Base-by-base conservation (phyloP, 2,888 invertebrate genomes). In the Schrankia costaestrigalis region DNA sequence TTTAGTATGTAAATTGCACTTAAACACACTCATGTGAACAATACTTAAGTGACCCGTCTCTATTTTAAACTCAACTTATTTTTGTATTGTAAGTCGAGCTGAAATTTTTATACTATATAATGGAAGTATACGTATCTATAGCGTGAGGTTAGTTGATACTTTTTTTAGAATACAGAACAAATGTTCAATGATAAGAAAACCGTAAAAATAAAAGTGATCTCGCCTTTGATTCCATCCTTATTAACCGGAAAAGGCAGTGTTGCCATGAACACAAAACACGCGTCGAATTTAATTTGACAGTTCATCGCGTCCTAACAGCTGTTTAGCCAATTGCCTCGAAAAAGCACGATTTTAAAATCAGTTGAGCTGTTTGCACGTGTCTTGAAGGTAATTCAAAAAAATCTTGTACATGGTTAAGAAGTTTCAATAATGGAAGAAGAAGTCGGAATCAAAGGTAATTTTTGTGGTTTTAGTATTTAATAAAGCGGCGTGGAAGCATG, bases 281-380 rank as follows among this genome's bases (percentile, higher is more conserved):
- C 74, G 66, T 71, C 61, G 67, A 58, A 69, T 77, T 76, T 65
- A 58, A 72, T 71, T 72, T 83, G 84, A 84, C 83, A 79, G 69
- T 76, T 76, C 70, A 53, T 35, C 71, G 83, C 80, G 78, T 83
- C 81, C 66, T 53, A 83, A 84, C 84, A 85, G 84, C 84, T 85
- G 85, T 78, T 83, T 78, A 13, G 63, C 58, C 68, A 59, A 70
- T 71, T 60, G 62, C 54, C 55, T 63, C 60, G 62, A 57, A 67
- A 69, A 65, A 68, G 52, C 63, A 60, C 60, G 55, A 63, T 69
- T 74, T 75, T 62, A 63, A 71, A 69, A 63, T 58, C 44, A 23
- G 56, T 57, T 54, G 38, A 55, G 53, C 62, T 61, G 56, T 49
- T 53, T 60, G 56, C 84, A 84, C 83, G 83, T 84, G 83, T 73